Conservation (phyloP, 2,113 vertebrate species). For the Entosphenus tridentatus region DNA sequence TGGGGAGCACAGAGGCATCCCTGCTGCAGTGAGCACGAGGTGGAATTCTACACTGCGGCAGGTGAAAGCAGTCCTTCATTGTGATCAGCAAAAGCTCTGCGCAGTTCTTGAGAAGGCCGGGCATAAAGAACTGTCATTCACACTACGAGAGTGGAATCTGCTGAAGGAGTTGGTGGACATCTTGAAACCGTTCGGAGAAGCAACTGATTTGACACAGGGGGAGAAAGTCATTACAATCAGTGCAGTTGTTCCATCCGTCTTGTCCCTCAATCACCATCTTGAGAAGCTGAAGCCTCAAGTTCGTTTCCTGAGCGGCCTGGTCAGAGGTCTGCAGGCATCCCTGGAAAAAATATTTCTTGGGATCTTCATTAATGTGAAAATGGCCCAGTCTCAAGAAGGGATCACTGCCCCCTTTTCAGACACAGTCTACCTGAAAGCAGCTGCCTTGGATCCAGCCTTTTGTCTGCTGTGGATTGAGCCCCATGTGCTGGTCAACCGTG, state of each 20-base stretch:
- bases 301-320: constrained; percentile 9
- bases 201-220: too few relatives aligned
- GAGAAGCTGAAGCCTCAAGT: constrained; percentile 10
- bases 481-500: constrained; percentile 10
- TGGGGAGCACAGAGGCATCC: too few relatives aligned
- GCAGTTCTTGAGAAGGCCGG: too few relatives aligned
- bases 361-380: constrained; percentile 13
- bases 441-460: constrained; percentile 11
- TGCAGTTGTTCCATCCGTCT: constrained; percentile 10
- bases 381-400: constrained; percentile 10
- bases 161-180: too few relatives aligned
- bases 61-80: too few relatives aligned
- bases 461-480: constrained; percentile 10
- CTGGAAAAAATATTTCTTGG: constrained; percentile 13
- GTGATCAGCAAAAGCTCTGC: too few relatives aligned
- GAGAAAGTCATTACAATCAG: constrained; percentile 10
- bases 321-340: constrained; percentile 11
- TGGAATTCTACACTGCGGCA: too few relatives aligned
- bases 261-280: constrained; percentile 9
- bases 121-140: too few relatives aligned
- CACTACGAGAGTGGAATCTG: too few relatives aligned
- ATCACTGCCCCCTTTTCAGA: constrained; percentile 12
- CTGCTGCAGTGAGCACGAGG: too few relatives aligned
- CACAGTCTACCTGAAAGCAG: constrained; percentile 13
- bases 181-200: too few relatives aligned